These are phyloP conservation scores for Speoplatyrhinus poulsoni DNA, from an alignment of 2,113 vertebrate genomes.

Conservation along the genomic window DNA sequence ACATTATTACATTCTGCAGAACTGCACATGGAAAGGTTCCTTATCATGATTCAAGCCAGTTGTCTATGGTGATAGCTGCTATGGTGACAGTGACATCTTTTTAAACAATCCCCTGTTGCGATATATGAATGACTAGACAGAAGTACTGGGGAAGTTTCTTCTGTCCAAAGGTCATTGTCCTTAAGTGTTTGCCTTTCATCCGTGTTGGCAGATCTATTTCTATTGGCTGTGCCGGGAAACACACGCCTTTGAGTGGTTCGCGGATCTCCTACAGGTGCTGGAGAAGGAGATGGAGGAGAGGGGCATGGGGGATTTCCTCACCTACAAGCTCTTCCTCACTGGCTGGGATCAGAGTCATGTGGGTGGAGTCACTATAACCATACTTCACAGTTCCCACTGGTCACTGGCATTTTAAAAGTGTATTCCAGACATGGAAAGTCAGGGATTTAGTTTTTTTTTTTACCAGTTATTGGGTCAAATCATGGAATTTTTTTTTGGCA, in stretches of 20 bases:
- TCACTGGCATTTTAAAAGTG: neutral
- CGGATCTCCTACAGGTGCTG: constrained; percentile 83
- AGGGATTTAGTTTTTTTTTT: too few species aligned
- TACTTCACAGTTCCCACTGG: neutral
- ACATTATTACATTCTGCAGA: too few species aligned
- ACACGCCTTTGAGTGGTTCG: constrained; percentile 90
- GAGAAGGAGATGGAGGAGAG: constrained; percentile 88
- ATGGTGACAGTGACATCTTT: too few species aligned
- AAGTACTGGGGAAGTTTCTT: too few species aligned
- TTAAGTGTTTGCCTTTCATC: constrained; percentile 17
- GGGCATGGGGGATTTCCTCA: constrained; percentile 86
- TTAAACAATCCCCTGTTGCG: too few species aligned
- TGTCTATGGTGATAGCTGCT: too few species aligned
- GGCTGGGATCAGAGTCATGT: constrained; percentile 86
- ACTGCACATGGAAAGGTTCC: too few species aligned
- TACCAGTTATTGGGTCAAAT: too few species aligned
- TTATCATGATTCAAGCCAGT: too few species aligned
- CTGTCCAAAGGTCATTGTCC: constrained; percentile 26
- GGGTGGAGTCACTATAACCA: constrained; percentile 36
- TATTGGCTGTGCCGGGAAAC: constrained; percentile 95
- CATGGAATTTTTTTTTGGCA: too few species aligned
- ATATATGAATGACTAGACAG: too few species aligned
- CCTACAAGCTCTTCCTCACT: constrained; percentile 88
- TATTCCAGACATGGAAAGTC: too few species aligned
- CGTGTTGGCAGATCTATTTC: constrained; percentile 86